Base-by-base conservation (phyloP, 2,888 invertebrate genomes). In the Drosophila anceps region DNA sequence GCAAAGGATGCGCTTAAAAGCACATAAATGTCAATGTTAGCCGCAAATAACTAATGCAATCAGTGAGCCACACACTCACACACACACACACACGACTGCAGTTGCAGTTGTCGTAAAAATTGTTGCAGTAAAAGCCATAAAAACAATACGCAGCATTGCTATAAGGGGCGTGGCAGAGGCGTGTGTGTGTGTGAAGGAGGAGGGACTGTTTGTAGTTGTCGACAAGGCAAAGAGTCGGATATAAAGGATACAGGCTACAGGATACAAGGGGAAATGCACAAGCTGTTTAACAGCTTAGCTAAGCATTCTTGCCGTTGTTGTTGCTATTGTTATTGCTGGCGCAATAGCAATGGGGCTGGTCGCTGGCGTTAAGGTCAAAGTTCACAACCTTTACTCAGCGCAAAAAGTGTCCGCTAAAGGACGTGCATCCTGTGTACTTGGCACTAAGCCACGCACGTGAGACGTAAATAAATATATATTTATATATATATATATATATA, bases 11-110 rank as follows among this genome's bases (percentile, higher is more conserved):
- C 69, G 75, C 73, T 78, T 64, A 79, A 73, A 73, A 68, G 72
- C 53, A 70, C 83, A 85, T 88, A 74, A 85, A 82, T 76, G 85
- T 84, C 82, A 82, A 67, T 84, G 87, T 75, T 74, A 71, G 53
- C 72, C 78, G 63, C 84, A 74, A 80, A 73, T 78, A 87, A 75
- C 74, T 73, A 82, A 82, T 74, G 51, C 76, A 81, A 88, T 79
- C 73, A 79, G 67, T 60, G 51, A 20, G 39, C 57, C 46, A 60
- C 35, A 75, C 24, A 64, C 35, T n/a, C 50, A 33, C 35, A 10
- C 41, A 24, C 54, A 24, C 18, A 55, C 43, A 57, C 18, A 18
- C 24, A 15, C 53, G 63, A 18, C 44, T 73, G 67, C 72, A 73
- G 69, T 73, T 79, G 82, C 82, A 79, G 48, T 69, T 87, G 79